Evolutionary conservation across 2,797 vertebrate species (phyloP), one percentile per base, ranked within the genome.

Genomic region (Syngnathus rostellatus): DNA sequence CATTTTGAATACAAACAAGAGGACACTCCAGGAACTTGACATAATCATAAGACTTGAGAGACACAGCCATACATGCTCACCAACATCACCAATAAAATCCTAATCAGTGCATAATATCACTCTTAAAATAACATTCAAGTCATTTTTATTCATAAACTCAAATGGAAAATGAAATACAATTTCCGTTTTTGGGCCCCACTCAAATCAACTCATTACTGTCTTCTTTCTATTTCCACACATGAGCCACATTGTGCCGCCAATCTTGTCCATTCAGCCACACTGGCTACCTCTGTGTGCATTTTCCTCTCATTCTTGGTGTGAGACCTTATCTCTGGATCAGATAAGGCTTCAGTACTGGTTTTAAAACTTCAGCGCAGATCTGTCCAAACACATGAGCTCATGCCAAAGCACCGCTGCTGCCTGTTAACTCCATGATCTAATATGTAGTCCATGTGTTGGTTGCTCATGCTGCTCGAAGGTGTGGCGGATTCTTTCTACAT

Each of bases 351-450:
- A 46, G 85, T 77, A 45, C 83, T 84, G 84, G 81, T 86, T 83
- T 83, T 82, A 82, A 84, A 84, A 80, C 83, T 86, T 87, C 86
- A 82, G 80, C 31, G 31, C 82, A 78, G 82, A 87, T 88, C 86
- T 87, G 85, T 87, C 81, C 79, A 89, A 88, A 89, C 88, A 89
- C 83, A 87, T 89, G 88, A 88, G 81, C 85, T 89, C 86, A 89
- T 85, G 82, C 83, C 77, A 77, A 72, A 81, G 81, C 55, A 70
- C 77, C 63, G 79, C 80, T 77, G 83, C 77, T 85, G 85, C 80
- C 78, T 86, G 84, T 84, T 82, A 85, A 81, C 82, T 79, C 77
- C 74, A 82, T 83, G 83, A 89, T 85, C 78, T 86, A 85, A 87
- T 85, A 81, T 75, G 70, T 66, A 72, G 63, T 78, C 79, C 84